Evolutionary conservation across 1,140 invertebrate species (phyloP), one percentile per base, ranked within the genome.

Genomic region (Ctenoplectra terminalis): DNA sequence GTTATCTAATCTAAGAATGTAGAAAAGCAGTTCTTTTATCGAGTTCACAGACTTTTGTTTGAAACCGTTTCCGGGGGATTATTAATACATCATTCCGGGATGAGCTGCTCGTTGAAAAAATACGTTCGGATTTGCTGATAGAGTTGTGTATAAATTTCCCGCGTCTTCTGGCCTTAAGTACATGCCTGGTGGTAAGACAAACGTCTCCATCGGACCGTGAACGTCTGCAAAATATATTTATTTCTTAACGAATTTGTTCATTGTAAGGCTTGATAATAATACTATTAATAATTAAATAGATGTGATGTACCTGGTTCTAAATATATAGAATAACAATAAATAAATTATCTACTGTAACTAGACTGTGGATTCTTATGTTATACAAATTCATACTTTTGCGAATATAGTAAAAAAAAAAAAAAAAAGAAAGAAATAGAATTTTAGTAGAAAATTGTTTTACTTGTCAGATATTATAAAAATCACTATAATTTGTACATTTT

Each of bases 111-210:
- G 95, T 92, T 97, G 97, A 92, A 97, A 97, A 92, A 96, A 97
- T 37, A 97, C 97, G 93, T 97, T 97, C 72, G 97, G 97, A 94
- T 97, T 97, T 90, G 96, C 96, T 91, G 97, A 97, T 90, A 97
- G 94, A 70, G 96, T 97, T 85, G 97, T 97, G 92, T 97, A 97
- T 64, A 97, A 94, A 93, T 97, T 97, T 88, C 96, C 96, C 91
- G 90, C 85, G 67, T 97, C 96, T 88, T 97, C 96, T 78, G 96
- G 95, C 90, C 96, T 95, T 90, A 97, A 94, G 92, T 97, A 96
- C 93, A 97, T 95, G 40, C 94, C 94, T 91, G 96, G 96, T 95
- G 95, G 90, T 93, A 94, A 82, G 80, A 92, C 89, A 70, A 90
- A 92, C 69, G 93, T 91, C 79, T 93, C 93, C 76, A 93, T 89